Evolutionary conservation across 2,113 vertebrate species (phyloP).

Genomic region (Toxotes jaculatrix): DNA sequence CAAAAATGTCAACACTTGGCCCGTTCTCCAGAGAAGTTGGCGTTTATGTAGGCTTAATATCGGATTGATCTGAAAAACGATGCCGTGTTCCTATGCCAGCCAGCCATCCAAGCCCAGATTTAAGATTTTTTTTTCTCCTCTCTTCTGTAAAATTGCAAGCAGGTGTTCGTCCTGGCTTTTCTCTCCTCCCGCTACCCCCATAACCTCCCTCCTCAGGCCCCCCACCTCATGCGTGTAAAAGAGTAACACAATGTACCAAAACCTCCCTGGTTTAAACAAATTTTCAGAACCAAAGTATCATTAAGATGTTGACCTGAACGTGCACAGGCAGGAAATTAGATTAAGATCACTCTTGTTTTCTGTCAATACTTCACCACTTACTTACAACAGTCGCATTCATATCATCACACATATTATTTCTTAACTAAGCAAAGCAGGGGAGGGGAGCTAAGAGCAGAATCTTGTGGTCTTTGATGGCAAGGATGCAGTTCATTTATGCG

Average conservation of each 20-base stretch:
- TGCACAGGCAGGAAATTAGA: slow-evolving; percentile 70
- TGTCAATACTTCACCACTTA: slow-evolving; percentile 39
- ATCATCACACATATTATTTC: slow-evolving; percentile 56
- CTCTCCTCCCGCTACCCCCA: slow-evolving; percentile 58
- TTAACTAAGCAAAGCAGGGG: slow-evolving; percentile 35
- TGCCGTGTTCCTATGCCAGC: slow-evolving; percentile 71
- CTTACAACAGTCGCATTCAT: slow-evolving; percentile 42
- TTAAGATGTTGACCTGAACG: slow-evolving; percentile 60
- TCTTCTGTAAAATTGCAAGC: slow-evolving; percentile 84
- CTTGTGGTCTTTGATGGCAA: slow-evolving; percentile 57
- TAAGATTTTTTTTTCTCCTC: slow-evolving; percentile 56
- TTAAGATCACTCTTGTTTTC: slow-evolving; percentile 57
- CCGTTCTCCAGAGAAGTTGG: slow-evolving; percentile 56
- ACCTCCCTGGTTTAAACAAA: slow-evolving; percentile 56
- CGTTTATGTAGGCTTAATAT: slow-evolving; percentile 78
- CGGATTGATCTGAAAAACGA: slow-evolving; percentile 82
- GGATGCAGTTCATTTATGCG: slow-evolving; percentile 56
- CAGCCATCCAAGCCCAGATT: slow-evolving; percentile 68
- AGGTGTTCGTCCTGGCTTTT: slow-evolving; percentile 80
- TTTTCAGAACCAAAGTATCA: slow-evolving; percentile 53
- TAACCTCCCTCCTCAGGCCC: slow-evolving; percentile 37
- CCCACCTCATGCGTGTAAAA: slow-evolving; percentile 59
- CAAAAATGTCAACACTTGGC: slow-evolving; percentile 75
- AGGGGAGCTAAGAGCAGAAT: slow-evolving; percentile 38
- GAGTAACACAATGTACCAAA: slow-evolving; percentile 64